Evolutionary conservation across 2,888 invertebrate genomes (phyloP).

Genomic region (Andrena camellia): DNA sequence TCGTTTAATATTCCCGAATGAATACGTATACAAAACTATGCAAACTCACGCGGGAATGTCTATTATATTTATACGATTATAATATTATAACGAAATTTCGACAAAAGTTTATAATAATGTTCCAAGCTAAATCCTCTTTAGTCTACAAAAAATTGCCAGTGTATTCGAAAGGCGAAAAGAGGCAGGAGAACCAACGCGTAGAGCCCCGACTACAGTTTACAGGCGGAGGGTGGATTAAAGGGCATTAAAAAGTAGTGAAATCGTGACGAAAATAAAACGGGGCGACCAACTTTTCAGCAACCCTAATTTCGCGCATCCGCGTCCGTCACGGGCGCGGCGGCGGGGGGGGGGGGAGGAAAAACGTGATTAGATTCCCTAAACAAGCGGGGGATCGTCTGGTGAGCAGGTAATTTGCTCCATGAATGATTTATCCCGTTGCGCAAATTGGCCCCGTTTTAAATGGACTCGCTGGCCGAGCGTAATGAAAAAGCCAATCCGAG

Average conservation of each 20-base stretch:
- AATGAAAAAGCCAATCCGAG: conserved; percentile 52
- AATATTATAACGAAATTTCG: not conserved
- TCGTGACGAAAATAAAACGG: conserved; percentile 5
- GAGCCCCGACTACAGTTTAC: not conserved
- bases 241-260: conserved; percentile 19
- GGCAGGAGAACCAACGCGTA: not conserved
- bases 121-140: too few species aligned
- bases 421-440: conserved; percentile 53
- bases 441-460: conserved; percentile 48
- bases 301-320: not conserved
- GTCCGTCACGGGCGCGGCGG: not conserved
- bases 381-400: conserved; percentile 27
- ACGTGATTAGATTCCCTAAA: conserved; percentile 52
- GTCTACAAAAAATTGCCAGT: too few species aligned
- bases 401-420: conserved; percentile 41
- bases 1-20: not conserved
- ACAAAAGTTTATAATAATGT: not conserved
- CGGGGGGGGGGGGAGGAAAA: not conserved
- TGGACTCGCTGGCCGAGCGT: conserved; percentile 8
- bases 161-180: too few species aligned
- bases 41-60: too few species aligned
- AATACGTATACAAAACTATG: not conserved
- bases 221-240: not conserved
- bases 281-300: conserved; percentile 15
- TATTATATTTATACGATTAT: too few species aligned